Base-by-base conservation (phyloP, 2,888 invertebrate genomes). In the Polymixis lichenea region DNA sequence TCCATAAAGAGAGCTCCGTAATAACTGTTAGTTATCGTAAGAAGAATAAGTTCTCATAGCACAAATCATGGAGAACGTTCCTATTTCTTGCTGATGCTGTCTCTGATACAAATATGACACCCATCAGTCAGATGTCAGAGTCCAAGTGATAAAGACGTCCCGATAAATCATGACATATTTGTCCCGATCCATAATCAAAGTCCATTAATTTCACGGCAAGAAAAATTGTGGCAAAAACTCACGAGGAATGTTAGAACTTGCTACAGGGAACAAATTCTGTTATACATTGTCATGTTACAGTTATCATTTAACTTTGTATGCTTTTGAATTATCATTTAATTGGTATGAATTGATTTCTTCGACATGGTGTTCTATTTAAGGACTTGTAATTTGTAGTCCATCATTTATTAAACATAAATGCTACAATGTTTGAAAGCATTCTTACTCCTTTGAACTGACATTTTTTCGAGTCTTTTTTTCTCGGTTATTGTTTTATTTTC, bases 161-260 rank as follows among this genome's bases (percentile, higher is more conserved):
- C 68, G 65, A 89, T 89, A 88, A 83, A 83, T 88, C 88, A 79
- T 62, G 70, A 85, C 84, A 65, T 86, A 82, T 83, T 88, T 85
- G 88, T 82, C 74, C 62, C 74, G 87, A 77, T 65, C 83, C 77
- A 85, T 86, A 83, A 83, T 69, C 71, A 67, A 66, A 66, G 62
- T 49, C 64, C 28, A 82, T 86, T 79, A 77, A 77, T 69, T 72
- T 81, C 25, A 58, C 22, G 64, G 32, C 49, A 71, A 71, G 72
- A 80, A 80, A 67, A 67, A 71, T 56, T 71, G 19, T 53, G 25
- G 46, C 55, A 78, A 84, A 84, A 86, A 74, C 32, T 60, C n/a
- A 22, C 6, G 17, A 53, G 61, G 25, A 58, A 58, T 49, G 49
- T 43, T 61, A 53, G 17, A 72, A 83, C 73, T 85, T 87, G 82